phyloP scores from a whole-genome alignment of 2,888 invertebrate species.

The Phortica magna region DNA sequence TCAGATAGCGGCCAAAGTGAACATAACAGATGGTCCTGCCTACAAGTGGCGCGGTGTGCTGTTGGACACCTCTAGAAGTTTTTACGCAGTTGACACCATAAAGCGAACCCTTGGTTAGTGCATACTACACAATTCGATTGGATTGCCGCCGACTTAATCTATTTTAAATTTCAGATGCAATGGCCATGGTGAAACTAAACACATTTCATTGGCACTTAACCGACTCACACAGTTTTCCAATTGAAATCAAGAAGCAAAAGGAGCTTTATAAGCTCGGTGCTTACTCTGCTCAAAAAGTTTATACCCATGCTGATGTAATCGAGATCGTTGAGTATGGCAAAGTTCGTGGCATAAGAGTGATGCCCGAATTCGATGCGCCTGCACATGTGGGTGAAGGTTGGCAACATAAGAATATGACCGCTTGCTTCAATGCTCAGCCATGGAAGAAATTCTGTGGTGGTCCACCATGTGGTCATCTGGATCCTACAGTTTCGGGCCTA shows the following conservation, averaged over 20 bases:
- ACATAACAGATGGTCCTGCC: slow-evolving; percentile 87
- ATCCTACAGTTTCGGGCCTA: slow-evolving; percentile 84
- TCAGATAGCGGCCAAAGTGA: slow-evolving; percentile 82
- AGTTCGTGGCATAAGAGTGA: slow-evolving; percentile 88
- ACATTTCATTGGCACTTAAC: slow-evolving; percentile 97
- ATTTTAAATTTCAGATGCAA: slow-evolving; percentile 82
- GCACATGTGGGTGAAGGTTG: slow-evolving; percentile 94
- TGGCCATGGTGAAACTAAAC: slow-evolving; percentile 94
- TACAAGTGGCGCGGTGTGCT: slow-evolving; percentile 93
- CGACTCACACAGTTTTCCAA: slow-evolving; percentile 96
- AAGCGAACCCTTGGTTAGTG: slow-evolving; percentile 84
- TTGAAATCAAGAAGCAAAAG: slow-evolving; percentile 86
- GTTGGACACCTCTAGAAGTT: slow-evolving; percentile 89
- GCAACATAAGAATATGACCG: slow-evolving; percentile 84
- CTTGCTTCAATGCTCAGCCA: slow-evolving; percentile 86
- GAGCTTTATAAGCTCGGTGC: slow-evolving; percentile 87
- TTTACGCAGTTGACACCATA: slow-evolving; percentile 84
- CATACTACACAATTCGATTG: not conserved
- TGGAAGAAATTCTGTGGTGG: slow-evolving; percentile 87
- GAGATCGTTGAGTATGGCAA: slow-evolving; percentile 84
- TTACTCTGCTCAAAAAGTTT: slow-evolving; percentile 85
- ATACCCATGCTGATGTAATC: slow-evolving; percentile 80
- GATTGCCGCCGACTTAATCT: not conserved
- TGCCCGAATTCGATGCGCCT: slow-evolving; percentile 96
- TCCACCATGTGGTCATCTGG: slow-evolving; percentile 91